Percentiles rank a stretch among this genome's conserved stretches.
These are phyloP conservation scores for Sceloporus undulatus DNA, from an alignment of 2,113 vertebrate genomes.

Conservation along the genomic window DNA sequence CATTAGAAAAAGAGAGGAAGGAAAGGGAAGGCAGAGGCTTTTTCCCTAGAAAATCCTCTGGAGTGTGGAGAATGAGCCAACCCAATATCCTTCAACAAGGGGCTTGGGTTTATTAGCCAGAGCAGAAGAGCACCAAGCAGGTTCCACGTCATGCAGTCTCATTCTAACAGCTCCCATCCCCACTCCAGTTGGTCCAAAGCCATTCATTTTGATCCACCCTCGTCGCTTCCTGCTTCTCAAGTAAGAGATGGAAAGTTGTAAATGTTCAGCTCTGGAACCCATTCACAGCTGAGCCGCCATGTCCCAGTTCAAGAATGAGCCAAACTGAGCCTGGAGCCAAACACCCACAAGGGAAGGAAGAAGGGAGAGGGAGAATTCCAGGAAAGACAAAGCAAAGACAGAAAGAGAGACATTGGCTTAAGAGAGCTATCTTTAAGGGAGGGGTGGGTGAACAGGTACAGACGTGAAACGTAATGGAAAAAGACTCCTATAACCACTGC, in stretches of 20 bases:
- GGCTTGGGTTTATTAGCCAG: neutral
- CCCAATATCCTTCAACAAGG: neutral
- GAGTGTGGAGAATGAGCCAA: neutral
- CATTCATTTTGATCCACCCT: neutral
- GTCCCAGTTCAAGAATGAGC: neutral
- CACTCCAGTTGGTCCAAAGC: neutral
- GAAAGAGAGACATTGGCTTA: neutral
- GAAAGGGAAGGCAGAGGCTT: too few relatives aligned
- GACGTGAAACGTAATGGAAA: too few relatives aligned
- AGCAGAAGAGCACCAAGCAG: neutral
- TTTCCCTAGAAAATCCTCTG: neutral
- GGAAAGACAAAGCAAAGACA: too few relatives aligned
- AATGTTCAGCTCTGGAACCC: constrained; percentile 17
- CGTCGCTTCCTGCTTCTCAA: constrained; percentile 42
- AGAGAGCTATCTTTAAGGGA: neutral
- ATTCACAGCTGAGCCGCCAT: constrained; percentile 22
- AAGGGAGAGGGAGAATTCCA: constrained; percentile 2
- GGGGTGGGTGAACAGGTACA: neutral
- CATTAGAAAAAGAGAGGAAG: neutral
- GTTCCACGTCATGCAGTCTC: neutral
- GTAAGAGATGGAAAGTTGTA: constrained; percentile 9
- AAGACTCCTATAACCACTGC: too few relatives aligned
- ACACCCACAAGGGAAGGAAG: constrained; percentile 25
- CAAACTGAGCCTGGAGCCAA: constrained; percentile 5
- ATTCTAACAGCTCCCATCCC: neutral